Base-by-base conservation (phyloP, 2,888 invertebrate species). In the Therioaphis trifolii region DNA sequence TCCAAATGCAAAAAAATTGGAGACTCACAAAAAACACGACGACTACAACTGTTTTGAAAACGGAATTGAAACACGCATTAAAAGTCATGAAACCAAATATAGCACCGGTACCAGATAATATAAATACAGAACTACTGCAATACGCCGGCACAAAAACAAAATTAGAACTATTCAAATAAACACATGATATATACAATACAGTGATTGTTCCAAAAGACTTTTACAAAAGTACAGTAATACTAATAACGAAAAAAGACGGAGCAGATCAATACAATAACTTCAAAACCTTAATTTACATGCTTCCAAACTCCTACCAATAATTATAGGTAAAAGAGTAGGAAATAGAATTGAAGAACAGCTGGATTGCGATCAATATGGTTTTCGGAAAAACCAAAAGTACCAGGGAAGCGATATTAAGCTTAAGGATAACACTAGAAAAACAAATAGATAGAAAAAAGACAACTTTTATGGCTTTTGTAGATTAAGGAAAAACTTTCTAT, bases 381-480 rank as follows among this genome's bases (percentile, higher is more conserved):
- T 55, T 55, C 18, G n/a, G n/a, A 55, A 21, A 55, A 55, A 52
- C n/a, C 52, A 52, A 52, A 52, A 18, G 52, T 18, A 55, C 55
- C 55, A 55, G 68, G n/a, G 68, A 40, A 68, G 68, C n/a, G 40
- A 40, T 68, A 68, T 15, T 18, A 40, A 35, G 68, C 68, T 68
- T 66, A 66, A 66, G 66, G 35, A 66, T 66, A 66, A 35, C 9
- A 35, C 18, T 66, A 66, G 35, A 66, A 66, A 66, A 66, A 66
- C 35, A 66, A 35, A 35, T 29, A 40, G 66, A 66, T 66, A 66
- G 66, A 15, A 35, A 66, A 66, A 66, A 35, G 40, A 66, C 35
- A 66, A 35, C 29, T 15, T 66, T 66, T 66, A 66, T 66, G 35
- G 40, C 66, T 66, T 66, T 66, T 66, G 66, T 66, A 66, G 66